These are phyloP conservation scores for Drosophila ambigua DNA, from an alignment of 1,140 invertebrate species.

Conservation along the genomic window DNA sequence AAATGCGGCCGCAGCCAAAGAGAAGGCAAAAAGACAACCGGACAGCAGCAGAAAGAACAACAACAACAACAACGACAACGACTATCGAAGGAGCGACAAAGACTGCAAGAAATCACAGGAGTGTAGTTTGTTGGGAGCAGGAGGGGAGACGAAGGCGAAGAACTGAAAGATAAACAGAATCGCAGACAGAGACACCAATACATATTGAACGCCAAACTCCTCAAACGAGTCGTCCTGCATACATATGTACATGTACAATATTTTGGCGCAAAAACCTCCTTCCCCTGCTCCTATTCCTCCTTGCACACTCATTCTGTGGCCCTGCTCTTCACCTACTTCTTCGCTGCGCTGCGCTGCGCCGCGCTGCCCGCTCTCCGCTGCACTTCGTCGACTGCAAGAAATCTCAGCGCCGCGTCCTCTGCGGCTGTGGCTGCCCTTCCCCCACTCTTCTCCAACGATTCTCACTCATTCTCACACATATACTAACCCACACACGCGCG, in stretches of 20 bases:
- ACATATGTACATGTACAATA: constrained; percentile 37
- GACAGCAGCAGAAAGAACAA: constrained; percentile 17
- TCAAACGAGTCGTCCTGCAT: constrained; percentile 67
- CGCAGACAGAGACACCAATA: constrained; percentile 6
- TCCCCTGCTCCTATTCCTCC: constrained; percentile 51
- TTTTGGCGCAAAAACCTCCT: constrained; percentile 72
- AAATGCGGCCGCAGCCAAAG: constrained; percentile 36
- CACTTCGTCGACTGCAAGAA: constrained; percentile 52
- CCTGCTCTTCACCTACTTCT: constrained; percentile 75
- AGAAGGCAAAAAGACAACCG: constrained; percentile 72
- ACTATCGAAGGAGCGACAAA: constrained; percentile 42
- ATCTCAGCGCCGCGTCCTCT: constrained; percentile 60
- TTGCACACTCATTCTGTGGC: constrained; percentile 53
- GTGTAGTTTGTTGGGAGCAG: too few relatives aligned
- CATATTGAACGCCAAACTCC: constrained; percentile 20
- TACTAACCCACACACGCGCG: constrained; percentile 20
- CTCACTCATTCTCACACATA: constrained; percentile 7
- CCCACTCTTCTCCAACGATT: constrained; percentile 28
- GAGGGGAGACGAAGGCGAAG: constrained; percentile 21
- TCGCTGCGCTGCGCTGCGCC: constrained; percentile 16
- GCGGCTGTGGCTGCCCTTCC: constrained; percentile 22
- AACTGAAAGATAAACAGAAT: constrained; percentile 58
- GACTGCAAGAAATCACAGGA: constrained; percentile 67
- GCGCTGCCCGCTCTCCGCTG: constrained; percentile 14
- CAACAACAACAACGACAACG: too few relatives aligned